phyloP scores from a whole-genome alignment of 1,140 invertebrate genomes.

The Macrocentrus cingulum region DNA sequence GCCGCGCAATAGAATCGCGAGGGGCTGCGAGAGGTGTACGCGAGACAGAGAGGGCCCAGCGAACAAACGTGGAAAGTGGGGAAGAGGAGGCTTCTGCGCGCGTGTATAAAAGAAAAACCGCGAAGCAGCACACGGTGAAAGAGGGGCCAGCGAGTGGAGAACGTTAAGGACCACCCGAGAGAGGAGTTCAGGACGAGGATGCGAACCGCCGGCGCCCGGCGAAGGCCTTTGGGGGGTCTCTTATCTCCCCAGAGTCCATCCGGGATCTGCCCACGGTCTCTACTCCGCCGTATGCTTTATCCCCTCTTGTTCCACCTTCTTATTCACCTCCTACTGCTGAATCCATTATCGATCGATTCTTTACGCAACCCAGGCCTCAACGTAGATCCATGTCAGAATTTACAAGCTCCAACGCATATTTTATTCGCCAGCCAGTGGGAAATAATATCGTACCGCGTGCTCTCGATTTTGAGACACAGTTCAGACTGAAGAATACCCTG shows the following conservation, averaged over 20 bases:
- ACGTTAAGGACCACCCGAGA: conserved; percentile 56
- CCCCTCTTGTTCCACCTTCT: not conserved
- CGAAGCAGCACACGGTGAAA: conserved; percentile 19
- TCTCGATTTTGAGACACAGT: too few relatives aligned
- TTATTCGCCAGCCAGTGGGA: too few relatives aligned
- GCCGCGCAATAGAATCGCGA: conserved; percentile 13
- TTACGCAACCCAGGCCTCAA: conserved; percentile 11
- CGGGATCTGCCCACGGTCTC: conserved; percentile 43
- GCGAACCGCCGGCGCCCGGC: conserved; percentile 52
- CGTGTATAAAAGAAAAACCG: conserved; percentile 26
- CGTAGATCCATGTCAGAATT: conserved; percentile 12
- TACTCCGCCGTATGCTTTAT: conserved; percentile 30
- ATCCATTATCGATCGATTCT: conserved; percentile 47
- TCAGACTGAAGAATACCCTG: too few relatives aligned
- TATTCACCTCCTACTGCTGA: conserved; percentile 26
- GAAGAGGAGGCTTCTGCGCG: conserved; percentile 21
- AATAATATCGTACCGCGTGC: too few relatives aligned
- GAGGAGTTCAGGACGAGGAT: conserved; percentile 49
- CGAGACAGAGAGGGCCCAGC: conserved; percentile 1
- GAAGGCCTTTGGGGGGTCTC: conserved; percentile 54
- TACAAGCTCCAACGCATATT: not conserved
- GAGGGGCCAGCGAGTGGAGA: conserved; percentile 32
- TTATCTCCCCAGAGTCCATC: conserved; percentile 50
- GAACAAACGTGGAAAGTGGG: conserved; percentile 11
- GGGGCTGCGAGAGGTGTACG: not conserved